Percentiles rank a stretch among this genome's conserved stretches.
Evolutionary conservation across 2,797 vertebrate species (phyloP).

Genomic region (Arnoldichthys spilopterus): DNA sequence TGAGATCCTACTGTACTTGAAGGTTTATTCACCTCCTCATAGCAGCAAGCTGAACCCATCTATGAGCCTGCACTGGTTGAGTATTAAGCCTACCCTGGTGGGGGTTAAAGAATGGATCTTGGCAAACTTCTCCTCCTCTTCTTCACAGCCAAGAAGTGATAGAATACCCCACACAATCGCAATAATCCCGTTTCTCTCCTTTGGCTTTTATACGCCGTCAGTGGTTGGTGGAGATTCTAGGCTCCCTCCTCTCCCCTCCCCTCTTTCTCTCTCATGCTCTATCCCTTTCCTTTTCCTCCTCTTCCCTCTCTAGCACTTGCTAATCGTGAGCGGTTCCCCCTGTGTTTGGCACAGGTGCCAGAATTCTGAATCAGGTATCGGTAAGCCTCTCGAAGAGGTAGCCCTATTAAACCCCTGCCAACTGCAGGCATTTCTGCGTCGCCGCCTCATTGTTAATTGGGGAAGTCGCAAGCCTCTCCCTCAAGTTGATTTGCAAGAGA

Average conservation of each 20-base stretch:
- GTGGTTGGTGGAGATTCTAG: slow-evolving; percentile 60
- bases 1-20: slow-evolving; percentile 24
- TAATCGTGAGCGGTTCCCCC: slow-evolving; percentile 75
- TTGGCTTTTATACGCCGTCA: slow-evolving; percentile 58
- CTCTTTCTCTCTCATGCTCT: slow-evolving; percentile 4
- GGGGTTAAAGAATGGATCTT: slow-evolving; percentile 53
- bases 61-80: slow-evolving; percentile 50
- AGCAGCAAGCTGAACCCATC: slow-evolving; percentile 61
- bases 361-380: slow-evolving; percentile 78
- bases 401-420: slow-evolving; percentile 80
- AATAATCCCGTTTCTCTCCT: slow-evolving; percentile 70
- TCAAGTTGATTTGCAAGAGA: slow-evolving; percentile 82
- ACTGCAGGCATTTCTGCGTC: slow-evolving; percentile 76
- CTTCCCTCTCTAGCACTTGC: slow-evolving; percentile 53
- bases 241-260: slow-evolving; percentile 47
- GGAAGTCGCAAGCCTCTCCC: slow-evolving; percentile 74
- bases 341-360: slow-evolving; percentile 72
- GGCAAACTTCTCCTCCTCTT: slow-evolving; percentile 31
- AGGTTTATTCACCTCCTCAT: slow-evolving; percentile 63
- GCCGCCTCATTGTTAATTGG: slow-evolving; percentile 81
- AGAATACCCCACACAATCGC: slow-evolving; percentile 76
- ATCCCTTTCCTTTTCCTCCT: slow-evolving; percentile 34
- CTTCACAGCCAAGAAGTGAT: slow-evolving; percentile 66
- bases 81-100: slow-evolving; percentile 53
- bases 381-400: slow-evolving; percentile 81